A percentile compares a stretch with the other conserved stretches of the same genome.
Conservation (phyloP, 1,140 invertebrate genomes). For the Dreissena polymorpha region DNA sequence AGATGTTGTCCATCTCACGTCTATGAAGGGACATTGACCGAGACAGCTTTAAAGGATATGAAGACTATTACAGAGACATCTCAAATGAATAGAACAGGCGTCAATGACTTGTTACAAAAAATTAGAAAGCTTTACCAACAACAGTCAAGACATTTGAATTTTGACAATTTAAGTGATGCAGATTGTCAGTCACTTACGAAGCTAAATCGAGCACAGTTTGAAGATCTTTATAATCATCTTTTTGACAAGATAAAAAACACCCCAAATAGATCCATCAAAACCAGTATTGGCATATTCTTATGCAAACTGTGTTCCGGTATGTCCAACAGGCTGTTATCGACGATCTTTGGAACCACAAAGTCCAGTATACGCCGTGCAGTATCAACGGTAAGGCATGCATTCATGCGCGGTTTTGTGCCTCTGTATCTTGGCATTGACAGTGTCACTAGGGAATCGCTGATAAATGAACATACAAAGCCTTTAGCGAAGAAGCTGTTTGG, state of each 20-base stretch:
- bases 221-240: slow-evolving; percentile 11
- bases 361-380: neutral
- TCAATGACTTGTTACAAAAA: too few relatives aligned
- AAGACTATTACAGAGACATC: too few relatives aligned
- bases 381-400: slow-evolving; percentile 9
- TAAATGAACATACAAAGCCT: slow-evolving; percentile 10
- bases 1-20: too few relatives aligned
- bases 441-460: slow-evolving; percentile 8
- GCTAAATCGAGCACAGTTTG: neutral
- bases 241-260: slow-evolving; percentile 13
- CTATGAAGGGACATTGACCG: too few relatives aligned
- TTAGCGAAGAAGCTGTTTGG: too few relatives aligned
- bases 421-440: slow-evolving; percentile 23
- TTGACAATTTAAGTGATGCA: too few relatives aligned
- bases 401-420: slow-evolving; percentile 23
- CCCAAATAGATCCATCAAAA: neutral
- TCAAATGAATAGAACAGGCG: too few relatives aligned
- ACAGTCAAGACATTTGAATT: too few relatives aligned
- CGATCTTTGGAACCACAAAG: neutral
- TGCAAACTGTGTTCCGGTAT: slow-evolving; percentile 17
- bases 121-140: too few relatives aligned
- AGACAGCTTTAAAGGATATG: too few relatives aligned
- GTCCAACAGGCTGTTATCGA: slow-evolving; percentile 9
- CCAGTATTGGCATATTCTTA: slow-evolving; percentile 17
- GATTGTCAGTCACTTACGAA: too few relatives aligned